These are phyloP conservation scores for Noctua fimbriata DNA, from an alignment of 2,888 invertebrate species.

Conservation along the genomic window DNA sequence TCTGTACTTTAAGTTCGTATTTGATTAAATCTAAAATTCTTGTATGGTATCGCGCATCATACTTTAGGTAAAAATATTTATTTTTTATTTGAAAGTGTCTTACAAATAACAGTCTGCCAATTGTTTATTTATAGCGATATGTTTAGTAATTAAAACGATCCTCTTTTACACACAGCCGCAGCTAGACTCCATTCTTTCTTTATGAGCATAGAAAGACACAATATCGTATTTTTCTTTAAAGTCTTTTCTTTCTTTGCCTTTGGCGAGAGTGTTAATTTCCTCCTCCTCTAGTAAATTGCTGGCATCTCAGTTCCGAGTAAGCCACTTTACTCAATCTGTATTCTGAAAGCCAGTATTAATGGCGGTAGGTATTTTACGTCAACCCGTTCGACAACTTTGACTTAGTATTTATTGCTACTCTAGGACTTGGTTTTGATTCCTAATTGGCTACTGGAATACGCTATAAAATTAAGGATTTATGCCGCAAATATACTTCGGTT, in stretches of 20 bases:
- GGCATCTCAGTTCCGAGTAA: slow-evolving; percentile 43
- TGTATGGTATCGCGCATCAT: background rate
- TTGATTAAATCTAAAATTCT: background rate
- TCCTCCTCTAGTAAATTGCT: slow-evolving; percentile 36
- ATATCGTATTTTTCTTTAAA: slow-evolving; percentile 41
- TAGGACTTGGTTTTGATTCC: slow-evolving; percentile 15
- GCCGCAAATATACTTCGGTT: background rate
- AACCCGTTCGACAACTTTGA: slow-evolving; percentile 44
- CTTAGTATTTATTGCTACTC: slow-evolving; percentile 48
- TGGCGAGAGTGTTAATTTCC: slow-evolving; percentile 51
- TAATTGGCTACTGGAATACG: slow-evolving; percentile 40
- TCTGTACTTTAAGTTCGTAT: background rate
- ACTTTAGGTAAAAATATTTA: background rate
- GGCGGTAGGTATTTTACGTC: slow-evolving; percentile 33
- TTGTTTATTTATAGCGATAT: slow-evolving; percentile 9
- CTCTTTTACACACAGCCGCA: background rate
- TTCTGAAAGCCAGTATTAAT: slow-evolving; percentile 56
- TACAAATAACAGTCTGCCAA: background rate
- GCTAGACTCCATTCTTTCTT: slow-evolving; percentile 1
- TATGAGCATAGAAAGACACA: slow-evolving; percentile 26
- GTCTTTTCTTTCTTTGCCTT: slow-evolving; percentile 39
- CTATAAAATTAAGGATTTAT: slow-evolving; percentile 30
- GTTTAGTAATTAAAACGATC: slow-evolving; percentile 28
- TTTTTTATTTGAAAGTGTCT: background rate
- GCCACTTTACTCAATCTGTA: slow-evolving; percentile 56